These are phyloP conservation scores for Halictus rubicundus DNA, from an alignment of 1,140 invertebrate species.

Conservation along the genomic window DNA sequence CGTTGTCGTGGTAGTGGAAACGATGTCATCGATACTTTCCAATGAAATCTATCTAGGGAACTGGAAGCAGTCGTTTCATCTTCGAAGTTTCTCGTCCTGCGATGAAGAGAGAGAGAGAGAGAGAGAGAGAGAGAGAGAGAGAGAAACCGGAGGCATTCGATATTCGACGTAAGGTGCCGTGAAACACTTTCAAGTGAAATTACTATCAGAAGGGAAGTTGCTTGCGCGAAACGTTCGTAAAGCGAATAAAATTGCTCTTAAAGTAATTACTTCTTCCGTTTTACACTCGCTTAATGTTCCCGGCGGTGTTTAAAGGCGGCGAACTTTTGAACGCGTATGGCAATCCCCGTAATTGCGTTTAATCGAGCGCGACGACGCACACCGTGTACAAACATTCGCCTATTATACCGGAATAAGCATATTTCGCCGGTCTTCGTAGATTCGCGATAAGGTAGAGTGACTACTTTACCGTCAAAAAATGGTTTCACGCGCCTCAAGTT, in stretches of 20 bases:
- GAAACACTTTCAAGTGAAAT: conserved; percentile 46
- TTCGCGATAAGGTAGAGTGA: too few relatives aligned
- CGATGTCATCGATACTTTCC: conserved; percentile 56
- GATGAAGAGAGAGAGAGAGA: conserved; percentile 31
- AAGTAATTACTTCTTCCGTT: neutral
- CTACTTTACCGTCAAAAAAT: too few relatives aligned
- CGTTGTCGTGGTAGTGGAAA: conserved; percentile 39
- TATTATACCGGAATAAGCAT: neutral
- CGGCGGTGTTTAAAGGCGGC: neutral
- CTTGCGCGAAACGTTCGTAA: conserved; percentile 23
- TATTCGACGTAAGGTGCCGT: conserved; percentile 49
- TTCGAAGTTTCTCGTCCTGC: conserved; percentile 26
- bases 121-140: neutral
- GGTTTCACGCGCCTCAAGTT: too few relatives aligned
- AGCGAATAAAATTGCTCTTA: conserved; percentile 44
- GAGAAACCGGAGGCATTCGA: conserved; percentile 29
- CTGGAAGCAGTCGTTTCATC: conserved; percentile 57
- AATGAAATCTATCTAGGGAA: conserved; percentile 51
- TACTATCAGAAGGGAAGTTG: conserved; percentile 53
- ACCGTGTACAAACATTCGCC: neutral
- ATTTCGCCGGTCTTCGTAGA: neutral
- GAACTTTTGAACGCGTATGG: neutral
- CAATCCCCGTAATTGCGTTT: neutral
- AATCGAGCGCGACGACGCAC: neutral
- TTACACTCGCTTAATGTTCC: neutral